Conservation (phyloP, 1,140 invertebrate genomes). For the Drosophila ohnishii region DNA sequence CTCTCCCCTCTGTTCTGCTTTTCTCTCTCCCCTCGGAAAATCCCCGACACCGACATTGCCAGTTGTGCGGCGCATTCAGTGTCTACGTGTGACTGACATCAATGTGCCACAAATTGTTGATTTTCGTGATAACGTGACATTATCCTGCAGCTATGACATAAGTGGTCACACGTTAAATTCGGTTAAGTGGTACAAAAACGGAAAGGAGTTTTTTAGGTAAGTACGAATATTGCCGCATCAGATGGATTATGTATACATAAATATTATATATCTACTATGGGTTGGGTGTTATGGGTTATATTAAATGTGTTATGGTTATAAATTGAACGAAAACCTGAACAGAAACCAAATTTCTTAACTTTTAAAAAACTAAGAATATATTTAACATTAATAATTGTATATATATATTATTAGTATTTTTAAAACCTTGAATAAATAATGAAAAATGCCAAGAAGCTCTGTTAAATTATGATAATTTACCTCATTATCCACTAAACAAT, state of each 20-base stretch:
- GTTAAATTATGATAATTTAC: background rate
- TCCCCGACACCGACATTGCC: constrained; percentile 27
- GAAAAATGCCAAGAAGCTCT: background rate
- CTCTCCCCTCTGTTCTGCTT: constrained; percentile 1
- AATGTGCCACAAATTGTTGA: constrained; percentile 84
- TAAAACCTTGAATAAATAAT: too few species aligned
- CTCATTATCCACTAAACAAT: background rate
- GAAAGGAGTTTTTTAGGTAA: constrained; percentile 88
- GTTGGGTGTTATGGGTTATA: background rate
- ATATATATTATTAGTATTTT: too few species aligned
- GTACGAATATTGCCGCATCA: constrained; percentile 26
- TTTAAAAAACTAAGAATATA: too few species aligned
- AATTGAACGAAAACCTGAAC: too few species aligned
- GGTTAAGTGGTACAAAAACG: constrained; percentile 91
- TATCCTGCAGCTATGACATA: constrained; percentile 85
- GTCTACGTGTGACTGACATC: constrained; percentile 82
- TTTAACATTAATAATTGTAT: too few species aligned
- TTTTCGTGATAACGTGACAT: constrained; percentile 84
- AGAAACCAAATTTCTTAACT: too few species aligned
- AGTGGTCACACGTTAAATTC: constrained; percentile 88
- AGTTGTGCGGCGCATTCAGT: constrained; percentile 71
- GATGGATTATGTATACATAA: constrained; percentile 3
- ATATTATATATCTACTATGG: background rate
- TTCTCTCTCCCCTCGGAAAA: constrained; percentile 6
- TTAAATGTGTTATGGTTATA: background rate